Evolutionary conservation across 2,113 vertebrate genomes (phyloP).

Genomic region (Bolborhynchus lineola): DNA sequence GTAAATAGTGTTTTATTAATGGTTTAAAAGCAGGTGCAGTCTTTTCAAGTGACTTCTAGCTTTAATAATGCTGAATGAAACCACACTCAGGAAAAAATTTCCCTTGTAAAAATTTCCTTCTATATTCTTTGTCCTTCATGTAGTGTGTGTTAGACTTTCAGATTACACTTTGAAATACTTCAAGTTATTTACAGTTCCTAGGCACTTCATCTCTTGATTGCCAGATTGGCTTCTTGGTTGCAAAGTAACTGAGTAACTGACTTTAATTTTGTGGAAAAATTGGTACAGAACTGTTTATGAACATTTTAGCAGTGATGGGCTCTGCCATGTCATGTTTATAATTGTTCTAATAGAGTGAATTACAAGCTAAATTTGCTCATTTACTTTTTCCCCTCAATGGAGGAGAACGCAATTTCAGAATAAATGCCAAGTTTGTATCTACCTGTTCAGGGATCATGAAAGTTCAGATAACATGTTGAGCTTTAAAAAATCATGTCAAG

Average conservation of each 20-base stretch:
- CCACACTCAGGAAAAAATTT: background rate
- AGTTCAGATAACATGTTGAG: background rate
- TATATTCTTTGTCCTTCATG: background rate
- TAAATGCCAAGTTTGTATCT: background rate
- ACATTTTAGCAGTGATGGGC: background rate
- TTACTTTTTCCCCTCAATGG: background rate
- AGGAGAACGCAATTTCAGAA: background rate
- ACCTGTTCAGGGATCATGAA: background rate
- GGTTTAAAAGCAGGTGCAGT: background rate
- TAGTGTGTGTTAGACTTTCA: background rate
- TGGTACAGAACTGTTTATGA: background rate
- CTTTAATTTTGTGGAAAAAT: background rate
- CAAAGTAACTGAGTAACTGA: constrained; percentile 1
- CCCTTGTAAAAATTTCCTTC: background rate
- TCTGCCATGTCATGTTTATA: background rate
- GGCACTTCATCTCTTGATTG: background rate
- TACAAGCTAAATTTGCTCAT: background rate
- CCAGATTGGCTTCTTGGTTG: background rate
- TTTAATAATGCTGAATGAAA: background rate
- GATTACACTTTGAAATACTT: background rate
- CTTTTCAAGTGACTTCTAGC: background rate
- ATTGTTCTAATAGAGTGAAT: background rate
- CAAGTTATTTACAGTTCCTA: background rate
- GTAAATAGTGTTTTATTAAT: background rate
- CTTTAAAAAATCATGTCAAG: background rate